These are phyloP conservation scores for Lysiphlebus fabarum DNA, from an alignment of 1,140 invertebrate genomes.

Conservation along the genomic window DNA sequence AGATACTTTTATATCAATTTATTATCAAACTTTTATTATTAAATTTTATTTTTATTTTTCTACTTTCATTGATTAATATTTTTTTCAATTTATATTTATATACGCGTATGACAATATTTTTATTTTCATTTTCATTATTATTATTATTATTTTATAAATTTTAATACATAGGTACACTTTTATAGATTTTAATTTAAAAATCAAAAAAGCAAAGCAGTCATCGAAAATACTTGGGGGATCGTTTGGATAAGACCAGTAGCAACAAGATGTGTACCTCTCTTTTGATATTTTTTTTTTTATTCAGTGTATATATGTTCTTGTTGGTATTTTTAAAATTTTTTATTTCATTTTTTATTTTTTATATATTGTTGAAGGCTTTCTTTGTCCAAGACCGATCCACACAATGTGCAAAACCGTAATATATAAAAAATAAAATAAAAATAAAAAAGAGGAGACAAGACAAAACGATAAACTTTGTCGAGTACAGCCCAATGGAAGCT, in stretches of 20 bases:
- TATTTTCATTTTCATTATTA: no score
- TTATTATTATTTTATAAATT: no score
- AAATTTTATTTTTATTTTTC: no score
- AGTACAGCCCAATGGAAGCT: constrained; percentile 10
- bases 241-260: constrained; percentile 21
- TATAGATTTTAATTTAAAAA: no score
- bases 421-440: constrained; percentile 13
- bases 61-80: not conserved
- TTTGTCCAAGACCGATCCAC: not conserved
- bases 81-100: no score
- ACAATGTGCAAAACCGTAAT: constrained; percentile 15
- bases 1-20: no score
- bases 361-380: not conserved
- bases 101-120: no score
- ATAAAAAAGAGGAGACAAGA: constrained; percentile 28
- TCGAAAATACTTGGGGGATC: no score
- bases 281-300: not conserved
- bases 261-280: constrained; percentile 5
- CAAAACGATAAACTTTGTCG: constrained; percentile 43
- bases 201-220: no score
- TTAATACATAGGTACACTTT: no score
- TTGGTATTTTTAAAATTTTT: not conserved
- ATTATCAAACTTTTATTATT: no score
- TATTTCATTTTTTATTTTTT: not conserved
- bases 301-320: constrained; percentile 4